phyloP scores from a whole-genome alignment of 2,888 invertebrate species.

The Cheilosia variabilis region DNA sequence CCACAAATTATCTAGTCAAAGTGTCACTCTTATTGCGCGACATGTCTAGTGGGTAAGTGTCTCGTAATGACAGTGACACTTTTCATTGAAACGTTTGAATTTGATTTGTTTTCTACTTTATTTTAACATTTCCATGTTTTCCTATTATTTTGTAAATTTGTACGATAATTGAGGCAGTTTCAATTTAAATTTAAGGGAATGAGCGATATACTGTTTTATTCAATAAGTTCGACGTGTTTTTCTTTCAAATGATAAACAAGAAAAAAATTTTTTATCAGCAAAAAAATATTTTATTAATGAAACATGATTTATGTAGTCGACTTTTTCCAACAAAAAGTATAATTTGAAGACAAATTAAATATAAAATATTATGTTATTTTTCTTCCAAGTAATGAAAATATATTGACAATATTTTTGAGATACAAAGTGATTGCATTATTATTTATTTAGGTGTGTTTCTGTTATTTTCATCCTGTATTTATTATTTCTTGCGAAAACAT shows the following conservation, averaged over 20 bases:
- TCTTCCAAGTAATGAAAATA: conserved; percentile 71
- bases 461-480: no score
- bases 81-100: conserved; percentile 26
- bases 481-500: no score
- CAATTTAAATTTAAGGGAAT: conserved; percentile 58
- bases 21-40: conserved; percentile 54
- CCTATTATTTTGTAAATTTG: conserved; percentile 66
- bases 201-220: conserved; percentile 49
- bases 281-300: conserved; percentile 35
- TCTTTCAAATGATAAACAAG: conserved; percentile 45
- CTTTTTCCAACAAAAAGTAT: conserved; percentile 28
- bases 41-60: conserved; percentile 69
- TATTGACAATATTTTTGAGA: conserved; percentile 76
- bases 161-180: conserved; percentile 62
- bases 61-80: conserved; percentile 59
- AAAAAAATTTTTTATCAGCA: conserved; percentile 42
- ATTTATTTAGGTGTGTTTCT: neutral
- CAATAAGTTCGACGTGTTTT: conserved; percentile 61
- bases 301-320: conserved; percentile 19
- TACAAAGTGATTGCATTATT: conserved; percentile 68
- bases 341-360: conserved; percentile 28
- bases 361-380: conserved; percentile 15
- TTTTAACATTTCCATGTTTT: conserved; percentile 35
- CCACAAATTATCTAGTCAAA: conserved; percentile 65
- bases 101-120: conserved; percentile 15